Percentiles rank a stretch among this genome's conserved stretches.
phyloP scores from a whole-genome alignment of 2,888 invertebrate genomes.

The Phymatocera aterrima region DNA sequence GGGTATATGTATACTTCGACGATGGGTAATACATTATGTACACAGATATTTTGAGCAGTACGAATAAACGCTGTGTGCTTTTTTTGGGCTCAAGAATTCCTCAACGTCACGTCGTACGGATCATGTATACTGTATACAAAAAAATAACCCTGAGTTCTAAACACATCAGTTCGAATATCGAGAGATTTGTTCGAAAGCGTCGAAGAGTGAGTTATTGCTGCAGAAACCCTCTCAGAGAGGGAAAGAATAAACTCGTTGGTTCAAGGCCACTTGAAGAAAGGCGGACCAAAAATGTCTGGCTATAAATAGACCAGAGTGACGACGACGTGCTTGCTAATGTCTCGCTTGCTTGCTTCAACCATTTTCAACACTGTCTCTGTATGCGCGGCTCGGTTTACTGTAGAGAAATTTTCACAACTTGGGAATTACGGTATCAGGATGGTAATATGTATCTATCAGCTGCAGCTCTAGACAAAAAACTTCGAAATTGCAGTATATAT shows the following conservation, averaged over 20 bases:
- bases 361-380: constrained; percentile 23
- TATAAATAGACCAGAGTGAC: constrained; percentile 43
- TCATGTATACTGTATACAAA: too few relatives aligned
- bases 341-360: constrained; percentile 11
- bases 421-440: background rate
- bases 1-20: background rate
- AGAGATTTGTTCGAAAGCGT: background rate
- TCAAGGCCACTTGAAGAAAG: constrained; percentile 41
- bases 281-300: constrained; percentile 27
- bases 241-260: constrained; percentile 28
- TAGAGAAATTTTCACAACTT: background rate
- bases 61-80: too few relatives aligned
- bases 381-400: background rate
- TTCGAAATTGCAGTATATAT: too few relatives aligned
- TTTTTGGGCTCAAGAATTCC: too few relatives aligned
- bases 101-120: too few relatives aligned
- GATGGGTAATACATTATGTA: too few relatives aligned
- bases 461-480: too few relatives aligned
- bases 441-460: too few relatives aligned
- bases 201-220: background rate
- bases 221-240: background rate
- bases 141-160: too few relatives aligned
- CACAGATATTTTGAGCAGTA: too few relatives aligned
- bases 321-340: background rate
- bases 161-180: too few relatives aligned